Percentiles rank a stretch among this genome's conserved stretches.
Conservation (phyloP, 2,888 invertebrate species). For the Epinotia bilunana region DNA sequence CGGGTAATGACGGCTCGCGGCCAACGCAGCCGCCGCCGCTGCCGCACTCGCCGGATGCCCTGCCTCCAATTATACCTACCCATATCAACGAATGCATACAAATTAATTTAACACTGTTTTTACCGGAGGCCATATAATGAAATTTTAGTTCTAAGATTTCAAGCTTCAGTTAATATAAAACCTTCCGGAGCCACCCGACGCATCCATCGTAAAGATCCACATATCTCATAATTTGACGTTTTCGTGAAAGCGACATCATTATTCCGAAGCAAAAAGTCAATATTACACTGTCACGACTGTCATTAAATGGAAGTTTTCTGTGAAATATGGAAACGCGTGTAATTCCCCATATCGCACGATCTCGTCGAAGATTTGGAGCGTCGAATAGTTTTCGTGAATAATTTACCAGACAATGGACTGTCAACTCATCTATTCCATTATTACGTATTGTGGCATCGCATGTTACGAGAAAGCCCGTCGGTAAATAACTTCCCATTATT, state of each 20-base stretch:
- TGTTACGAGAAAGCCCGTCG: conserved; percentile 63
- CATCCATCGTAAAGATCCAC: conserved; percentile 37
- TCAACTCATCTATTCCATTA: conserved; percentile 72
- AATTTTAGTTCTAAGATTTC: conserved; percentile 47
- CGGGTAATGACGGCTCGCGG: conserved; percentile 63
- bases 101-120: conserved; percentile 74
- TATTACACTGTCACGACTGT: conserved; percentile 74
- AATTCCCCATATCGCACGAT: conserved; percentile 78
- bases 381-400: conserved; percentile 80
- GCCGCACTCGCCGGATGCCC: conserved; percentile 57
- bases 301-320: conserved; percentile 67
- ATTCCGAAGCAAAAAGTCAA: conserved; percentile 60
- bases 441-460: conserved; percentile 57
- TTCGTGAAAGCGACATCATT: conserved; percentile 56
- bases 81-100: conserved; percentile 66
- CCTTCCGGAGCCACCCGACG: background rate
- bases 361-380: conserved; percentile 74
- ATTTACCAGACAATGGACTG: conserved; percentile 79
- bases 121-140: conserved; percentile 58
- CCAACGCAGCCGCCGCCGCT: conserved; percentile 46
- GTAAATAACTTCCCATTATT: conserved; percentile 46
- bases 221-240: conserved; percentile 37
- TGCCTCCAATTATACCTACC: conserved; percentile 54
- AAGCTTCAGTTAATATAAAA: conserved; percentile 33
- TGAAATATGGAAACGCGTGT: conserved; percentile 74